Conservation (phyloP, 1,140 invertebrate genomes). For the Cotesia glomerata region DNA sequence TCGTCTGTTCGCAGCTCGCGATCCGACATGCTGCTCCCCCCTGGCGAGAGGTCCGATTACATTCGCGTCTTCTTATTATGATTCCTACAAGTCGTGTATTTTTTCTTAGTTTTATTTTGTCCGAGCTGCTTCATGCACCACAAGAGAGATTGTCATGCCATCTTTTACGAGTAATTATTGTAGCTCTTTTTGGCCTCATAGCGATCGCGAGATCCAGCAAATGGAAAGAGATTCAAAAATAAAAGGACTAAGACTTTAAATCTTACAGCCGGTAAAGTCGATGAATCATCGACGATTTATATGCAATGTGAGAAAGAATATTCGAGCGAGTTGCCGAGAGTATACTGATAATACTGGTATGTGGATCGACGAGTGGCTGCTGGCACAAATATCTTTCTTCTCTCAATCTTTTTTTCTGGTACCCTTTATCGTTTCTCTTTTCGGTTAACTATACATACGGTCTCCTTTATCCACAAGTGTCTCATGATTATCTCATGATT, state of each 20-base stretch:
- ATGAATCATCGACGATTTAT: conserved; percentile 34
- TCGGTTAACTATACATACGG: background rate
- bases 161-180: conserved; percentile 27
- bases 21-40: conserved; percentile 3
- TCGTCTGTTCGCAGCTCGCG: conserved; percentile 14
- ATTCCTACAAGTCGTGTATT: background rate
- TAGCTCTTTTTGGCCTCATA: conserved; percentile 18
- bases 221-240: conserved; percentile 1
- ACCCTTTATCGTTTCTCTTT: conserved; percentile 4
- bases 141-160: background rate
- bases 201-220: background rate
- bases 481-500: conserved; percentile 27
- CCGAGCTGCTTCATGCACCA: background rate
- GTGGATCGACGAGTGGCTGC: conserved; percentile 27
- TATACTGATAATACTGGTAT: conserved; percentile 28
- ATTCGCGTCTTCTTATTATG: conserved; percentile 1
- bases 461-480: conserved; percentile 24
- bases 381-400: conserved; percentile 26
- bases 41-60: conserved; percentile 7
- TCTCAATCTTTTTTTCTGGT: background rate
- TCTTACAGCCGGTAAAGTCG: conserved; percentile 24
- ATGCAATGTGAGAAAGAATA: conserved; percentile 19
- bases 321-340: conserved; percentile 12
- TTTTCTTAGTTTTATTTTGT: background rate
- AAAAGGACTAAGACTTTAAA: conserved; percentile 20